These are phyloP conservation scores for Cyprinus carpio DNA, from an alignment of 2,113 vertebrate genomes.

Conservation along the genomic window DNA sequence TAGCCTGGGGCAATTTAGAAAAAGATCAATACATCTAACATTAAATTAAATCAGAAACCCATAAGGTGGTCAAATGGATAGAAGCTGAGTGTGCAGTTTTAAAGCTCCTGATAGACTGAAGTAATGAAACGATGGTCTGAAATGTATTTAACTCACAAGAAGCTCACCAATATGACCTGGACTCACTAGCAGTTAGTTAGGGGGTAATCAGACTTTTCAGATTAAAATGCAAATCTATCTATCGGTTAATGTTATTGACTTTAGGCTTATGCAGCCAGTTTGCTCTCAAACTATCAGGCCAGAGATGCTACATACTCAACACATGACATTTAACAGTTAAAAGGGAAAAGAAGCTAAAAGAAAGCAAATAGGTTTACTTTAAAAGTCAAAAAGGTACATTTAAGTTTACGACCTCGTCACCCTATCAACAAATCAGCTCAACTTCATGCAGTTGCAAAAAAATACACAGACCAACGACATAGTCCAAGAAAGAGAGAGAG, in stretches of 20 bases:
- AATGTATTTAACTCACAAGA: constrained; percentile 69
- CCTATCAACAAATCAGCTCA: constrained; percentile 60
- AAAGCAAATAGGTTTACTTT: neutral
- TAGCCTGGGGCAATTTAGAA: neutral
- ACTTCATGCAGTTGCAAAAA: neutral
- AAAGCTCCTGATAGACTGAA: neutral
- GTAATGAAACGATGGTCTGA: constrained; percentile 64
- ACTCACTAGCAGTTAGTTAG: neutral
- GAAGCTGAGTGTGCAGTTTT: constrained; percentile 9
- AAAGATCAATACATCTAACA: constrained; percentile 29
- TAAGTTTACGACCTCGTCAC: constrained; percentile 48
- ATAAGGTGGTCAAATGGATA: neutral
- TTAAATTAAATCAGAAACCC: constrained; percentile 14
- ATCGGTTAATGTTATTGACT: neutral
- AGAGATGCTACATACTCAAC: neutral
- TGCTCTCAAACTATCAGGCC: neutral
- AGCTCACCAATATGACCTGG: neutral
- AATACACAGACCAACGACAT: constrained; percentile 58
- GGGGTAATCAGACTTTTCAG: neutral
- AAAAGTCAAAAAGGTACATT: neutral
- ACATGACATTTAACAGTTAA: neutral
- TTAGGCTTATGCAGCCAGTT: neutral
- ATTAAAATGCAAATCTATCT: neutral
- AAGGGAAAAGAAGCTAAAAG: neutral
- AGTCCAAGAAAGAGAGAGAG: constrained; percentile 28